A percentile compares a stretch with the other conserved stretches of the same genome.
These are phyloP conservation scores for Perizoma flavofasciatum DNA, from an alignment of 2,888 invertebrate species.

Conservation along the genomic window DNA sequence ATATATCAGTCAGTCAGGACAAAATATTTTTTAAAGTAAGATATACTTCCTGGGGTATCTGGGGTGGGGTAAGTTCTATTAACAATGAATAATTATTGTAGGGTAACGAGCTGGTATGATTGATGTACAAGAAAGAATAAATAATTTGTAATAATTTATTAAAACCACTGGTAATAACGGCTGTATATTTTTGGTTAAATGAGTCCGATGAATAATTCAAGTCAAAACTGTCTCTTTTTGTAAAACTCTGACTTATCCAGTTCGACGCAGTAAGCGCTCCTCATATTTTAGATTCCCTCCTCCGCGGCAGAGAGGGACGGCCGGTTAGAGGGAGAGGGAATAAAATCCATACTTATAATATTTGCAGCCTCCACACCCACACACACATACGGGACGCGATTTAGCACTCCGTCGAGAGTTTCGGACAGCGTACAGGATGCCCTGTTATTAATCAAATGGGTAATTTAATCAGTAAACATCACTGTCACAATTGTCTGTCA, in stretches of 20 bases:
- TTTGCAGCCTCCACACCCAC: slow-evolving; percentile 79
- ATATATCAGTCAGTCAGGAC: no score
- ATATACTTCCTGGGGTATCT: no score
- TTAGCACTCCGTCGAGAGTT: slow-evolving; percentile 77
- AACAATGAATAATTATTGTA: no score
- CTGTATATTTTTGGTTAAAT: no score
- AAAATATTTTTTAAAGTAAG: no score
- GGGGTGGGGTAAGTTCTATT: no score
- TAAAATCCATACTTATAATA: slow-evolving; percentile 84
- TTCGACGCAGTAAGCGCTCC: slow-evolving; percentile 54
- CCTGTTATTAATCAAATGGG: slow-evolving; percentile 14
- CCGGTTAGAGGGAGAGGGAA: slow-evolving; percentile 61
- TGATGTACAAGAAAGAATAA: no score
- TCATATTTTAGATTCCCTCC: slow-evolving; percentile 78
- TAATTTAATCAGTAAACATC: not conserved
- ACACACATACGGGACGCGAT: slow-evolving; percentile 68
- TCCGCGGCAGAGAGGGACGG: slow-evolving; percentile 63
- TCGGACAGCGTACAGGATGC: slow-evolving; percentile 67
- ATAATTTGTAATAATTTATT: no score
- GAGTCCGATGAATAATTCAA: not conserved
- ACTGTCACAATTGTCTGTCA: no score
- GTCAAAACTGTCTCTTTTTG: not conserved
- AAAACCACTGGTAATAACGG: no score
- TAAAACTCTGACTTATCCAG: slow-evolving; percentile 18
- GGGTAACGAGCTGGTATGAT: no score